These are phyloP conservation scores for Xiphophorus couchianus DNA, from an alignment of 2,113 vertebrate genomes.

Conservation along the genomic window DNA sequence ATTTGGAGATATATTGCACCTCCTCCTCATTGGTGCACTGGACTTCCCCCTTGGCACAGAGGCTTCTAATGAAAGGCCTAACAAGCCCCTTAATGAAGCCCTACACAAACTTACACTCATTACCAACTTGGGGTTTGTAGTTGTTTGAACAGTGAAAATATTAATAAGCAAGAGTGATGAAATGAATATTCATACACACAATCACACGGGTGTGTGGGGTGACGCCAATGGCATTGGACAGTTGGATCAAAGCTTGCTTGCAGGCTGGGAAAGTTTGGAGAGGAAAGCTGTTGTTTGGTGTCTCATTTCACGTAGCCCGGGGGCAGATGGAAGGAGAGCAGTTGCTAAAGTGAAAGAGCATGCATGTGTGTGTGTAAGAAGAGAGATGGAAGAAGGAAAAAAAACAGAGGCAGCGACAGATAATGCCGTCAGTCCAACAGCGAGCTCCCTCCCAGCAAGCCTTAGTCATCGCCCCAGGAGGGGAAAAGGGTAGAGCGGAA, in stretches of 20 bases:
- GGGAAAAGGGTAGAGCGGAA: conserved; percentile 57
- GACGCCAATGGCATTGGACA: conserved; percentile 79
- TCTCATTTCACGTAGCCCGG: conserved; percentile 81
- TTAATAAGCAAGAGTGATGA: conserved; percentile 75
- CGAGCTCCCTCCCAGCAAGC: conserved; percentile 66
- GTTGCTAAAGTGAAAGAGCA: conserved; percentile 38
- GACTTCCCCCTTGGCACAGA: conserved; percentile 31
- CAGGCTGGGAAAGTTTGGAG: conserved; percentile 85
- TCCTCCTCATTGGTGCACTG: conserved; percentile 27
- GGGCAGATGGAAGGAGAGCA: conserved; percentile 71
- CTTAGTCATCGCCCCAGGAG: conserved; percentile 78
- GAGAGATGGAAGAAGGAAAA: conserved; percentile 10
- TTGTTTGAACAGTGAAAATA: conserved; percentile 64
- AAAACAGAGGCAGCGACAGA: conserved; percentile 67
- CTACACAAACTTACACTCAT: conserved; percentile 66
- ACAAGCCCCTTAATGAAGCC: conserved; percentile 63
- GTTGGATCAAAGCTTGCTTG: conserved; percentile 79
- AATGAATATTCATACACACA: conserved; percentile 46
- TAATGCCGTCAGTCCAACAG: conserved; percentile 76
- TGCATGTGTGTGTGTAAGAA: conserved; percentile 41
- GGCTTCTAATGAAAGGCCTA: conserved; percentile 60
- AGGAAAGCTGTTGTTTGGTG: conserved; percentile 85
- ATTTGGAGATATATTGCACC: conserved; percentile 47
- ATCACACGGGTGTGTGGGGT: conserved; percentile 47
- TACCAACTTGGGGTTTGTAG: conserved; percentile 54